Evolutionary conservation across 2,888 invertebrate genomes (phyloP), one percentile per base, ranked within the genome.

Genomic region (Pyrrhopygopsis socrates): DNA sequence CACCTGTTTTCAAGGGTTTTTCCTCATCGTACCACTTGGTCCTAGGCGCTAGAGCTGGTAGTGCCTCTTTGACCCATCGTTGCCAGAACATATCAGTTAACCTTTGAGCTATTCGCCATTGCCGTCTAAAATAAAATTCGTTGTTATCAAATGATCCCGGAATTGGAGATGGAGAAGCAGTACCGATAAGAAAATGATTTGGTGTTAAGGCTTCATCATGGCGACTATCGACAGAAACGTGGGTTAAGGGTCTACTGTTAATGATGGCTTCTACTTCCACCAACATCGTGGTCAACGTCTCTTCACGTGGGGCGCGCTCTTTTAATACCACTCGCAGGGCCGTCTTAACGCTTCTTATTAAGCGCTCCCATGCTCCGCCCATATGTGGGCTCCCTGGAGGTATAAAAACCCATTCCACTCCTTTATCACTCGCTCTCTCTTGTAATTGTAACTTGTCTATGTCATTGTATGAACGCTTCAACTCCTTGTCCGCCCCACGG

Each of bases 211-310:
- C 22, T 58, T 58, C 58, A 81, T 38, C 81, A 45, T 8, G 67
- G 73, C 73, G 50, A 4, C 86, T 86, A 13, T 94, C 92, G 13
- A 89, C 84, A 0, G 93, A 91, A 0, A 94, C 94, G 81, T 94
- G 91, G 1, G 87, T 92, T 9, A 95, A 68, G 0, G 94, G 86
- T 5, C 88, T 80, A 13, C 60, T 29, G 41, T 91, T 88, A 0
- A 89, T 76, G 0, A 81, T 85, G 41, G 81, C 34, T 71, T 86
- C 84, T 6, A 71, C 75, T 60, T 91, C 91, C 13, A 77, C 75
- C 29, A 91, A 18, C 13, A 91, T 29, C 0, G 86, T 89, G 0
- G 13, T 9, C 2, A 88, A 63, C 18, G 75, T 78, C 34, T 91
- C 91, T 68, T 89, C 89, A 2, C 24, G 41, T 0, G 86, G 86